Conservation (phyloP, 2,113 vertebrate species). For the Tursiops truncatus region DNA sequence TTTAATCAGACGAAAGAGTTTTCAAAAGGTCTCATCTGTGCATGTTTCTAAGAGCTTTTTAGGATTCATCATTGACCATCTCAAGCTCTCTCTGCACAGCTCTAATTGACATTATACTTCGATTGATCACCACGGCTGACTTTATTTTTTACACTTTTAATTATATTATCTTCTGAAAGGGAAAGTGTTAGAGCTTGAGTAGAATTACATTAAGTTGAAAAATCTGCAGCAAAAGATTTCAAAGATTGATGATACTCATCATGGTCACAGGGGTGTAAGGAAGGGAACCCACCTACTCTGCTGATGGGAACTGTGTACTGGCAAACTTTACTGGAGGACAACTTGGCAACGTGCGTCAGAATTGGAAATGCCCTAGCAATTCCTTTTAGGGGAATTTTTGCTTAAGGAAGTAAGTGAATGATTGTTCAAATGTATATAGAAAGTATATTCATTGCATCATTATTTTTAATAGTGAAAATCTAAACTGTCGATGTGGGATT, state of each 20-base stretch:
- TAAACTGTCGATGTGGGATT: neutral
- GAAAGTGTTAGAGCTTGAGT: constrained; percentile 19
- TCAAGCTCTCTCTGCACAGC: neutral
- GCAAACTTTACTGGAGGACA: neutral
- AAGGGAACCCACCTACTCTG: neutral
- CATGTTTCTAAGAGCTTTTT: neutral
- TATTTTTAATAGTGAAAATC: neutral
- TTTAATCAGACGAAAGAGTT: neutral
- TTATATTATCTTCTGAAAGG: constrained; percentile 4
- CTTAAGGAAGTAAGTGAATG: neutral
- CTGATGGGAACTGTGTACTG: neutral
- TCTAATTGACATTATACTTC: constrained; percentile 11
- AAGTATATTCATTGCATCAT: neutral
- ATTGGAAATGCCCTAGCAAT: neutral
- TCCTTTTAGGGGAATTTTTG: neutral
- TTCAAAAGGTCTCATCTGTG: neutral
- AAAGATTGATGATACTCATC: neutral
- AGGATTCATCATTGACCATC: neutral
- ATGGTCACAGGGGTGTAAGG: fast-evolving
- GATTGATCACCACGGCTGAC: neutral
- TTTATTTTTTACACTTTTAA: constrained; percentile 22
- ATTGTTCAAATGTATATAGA: neutral
- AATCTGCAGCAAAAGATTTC: neutral
- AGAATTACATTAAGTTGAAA: constrained; percentile 19
- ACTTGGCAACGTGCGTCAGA: neutral